Base-by-base conservation (phyloP, 2,888 invertebrate genomes). In the Drosophila bunnanda region DNA sequence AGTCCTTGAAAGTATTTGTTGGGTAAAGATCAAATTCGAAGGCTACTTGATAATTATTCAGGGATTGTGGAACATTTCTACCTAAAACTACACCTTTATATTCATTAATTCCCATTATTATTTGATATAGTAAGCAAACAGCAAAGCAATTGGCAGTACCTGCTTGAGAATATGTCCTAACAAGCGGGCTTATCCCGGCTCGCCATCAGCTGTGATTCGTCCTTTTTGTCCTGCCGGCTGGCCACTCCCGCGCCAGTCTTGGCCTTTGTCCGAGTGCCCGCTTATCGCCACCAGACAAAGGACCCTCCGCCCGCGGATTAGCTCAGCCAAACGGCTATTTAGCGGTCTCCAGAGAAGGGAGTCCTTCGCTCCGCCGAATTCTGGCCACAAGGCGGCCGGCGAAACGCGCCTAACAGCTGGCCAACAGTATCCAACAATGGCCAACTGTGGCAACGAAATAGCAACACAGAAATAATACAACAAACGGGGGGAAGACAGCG, bases 371-470 rank as follows among this genome's bases (percentile, higher is more conserved):
- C 25, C 69, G 68, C 82, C 74, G 64, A 76, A 76, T 71, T 75
- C 73, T 87, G 84, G 87, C 82, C 82, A 81, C 81, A 80, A 80
- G 66, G 75, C 79, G 87, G 75, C 81, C 83, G 70, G 68, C 61
- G 56, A 82, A 82, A 74, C 73, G 64, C 72, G 68, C 57, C 71
- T 70, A 83, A 73, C 83, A 83, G 78, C 83, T 80, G 86, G 71
- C 74, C 72, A 65, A 71, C 32, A 50, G 66, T 52, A 39, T 55
- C 57, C 52, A 76, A 53, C 43, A 48, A 48, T 58, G 36, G 12
- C 64, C 75, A 70, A 66, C 70, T 60, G 78, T 71, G 69, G 78
- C 80, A 77, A 58, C 55, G 53, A 71, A 59, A 61, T 50, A 32
- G 15, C 48, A 50, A 50, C 20, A 50, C 8, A 15, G 6, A 50